A percentile compares a stretch with the other conserved stretches of the same genome.
Conservation (phyloP, 1,140 invertebrate species). For the Campodea augens region DNA sequence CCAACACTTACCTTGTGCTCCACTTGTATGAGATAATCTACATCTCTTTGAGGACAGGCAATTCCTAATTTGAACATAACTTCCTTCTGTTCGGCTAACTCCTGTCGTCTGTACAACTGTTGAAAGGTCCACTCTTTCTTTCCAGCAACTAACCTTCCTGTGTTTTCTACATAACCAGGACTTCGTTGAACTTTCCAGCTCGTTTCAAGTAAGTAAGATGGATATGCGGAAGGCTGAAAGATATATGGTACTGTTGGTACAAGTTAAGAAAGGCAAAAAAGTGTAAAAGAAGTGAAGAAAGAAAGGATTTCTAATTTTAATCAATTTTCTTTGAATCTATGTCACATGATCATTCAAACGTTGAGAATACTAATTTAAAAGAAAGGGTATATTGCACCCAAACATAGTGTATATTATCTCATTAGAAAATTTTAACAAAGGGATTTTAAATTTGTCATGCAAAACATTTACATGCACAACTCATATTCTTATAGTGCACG, state of each 20-base stretch:
- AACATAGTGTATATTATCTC: no score
- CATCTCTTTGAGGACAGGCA: slow-evolving; percentile 6
- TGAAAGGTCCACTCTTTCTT: slow-evolving; percentile 14
- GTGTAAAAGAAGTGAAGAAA: not conserved
- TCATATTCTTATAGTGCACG: no score
- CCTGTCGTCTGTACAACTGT: slow-evolving; percentile 13
- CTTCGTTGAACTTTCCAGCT: slow-evolving; percentile 16
- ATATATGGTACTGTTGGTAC: not conserved
- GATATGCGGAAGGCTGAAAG: slow-evolving; percentile 13
- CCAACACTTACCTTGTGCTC: slow-evolving; percentile 9
- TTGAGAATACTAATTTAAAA: no score
- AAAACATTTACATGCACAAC: no score
- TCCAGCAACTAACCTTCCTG: slow-evolving; percentile 10
- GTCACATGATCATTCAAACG: no score
- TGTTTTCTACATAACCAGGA: slow-evolving; percentile 18
- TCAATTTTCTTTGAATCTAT: not conserved
- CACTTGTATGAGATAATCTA: slow-evolving; percentile 15
- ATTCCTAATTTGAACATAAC: slow-evolving; percentile 11
- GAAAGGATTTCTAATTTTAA: not conserved
- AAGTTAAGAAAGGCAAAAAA: not conserved
- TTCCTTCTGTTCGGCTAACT: slow-evolving; percentile 9
- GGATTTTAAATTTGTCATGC: no score
- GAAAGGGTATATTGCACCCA: no score
- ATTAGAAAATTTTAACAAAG: no score
- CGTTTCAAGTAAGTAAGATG: slow-evolving; percentile 16